Evolutionary conservation across 1,140 invertebrate species (phyloP).

Genomic region (Drosophila trapezifrons): DNA sequence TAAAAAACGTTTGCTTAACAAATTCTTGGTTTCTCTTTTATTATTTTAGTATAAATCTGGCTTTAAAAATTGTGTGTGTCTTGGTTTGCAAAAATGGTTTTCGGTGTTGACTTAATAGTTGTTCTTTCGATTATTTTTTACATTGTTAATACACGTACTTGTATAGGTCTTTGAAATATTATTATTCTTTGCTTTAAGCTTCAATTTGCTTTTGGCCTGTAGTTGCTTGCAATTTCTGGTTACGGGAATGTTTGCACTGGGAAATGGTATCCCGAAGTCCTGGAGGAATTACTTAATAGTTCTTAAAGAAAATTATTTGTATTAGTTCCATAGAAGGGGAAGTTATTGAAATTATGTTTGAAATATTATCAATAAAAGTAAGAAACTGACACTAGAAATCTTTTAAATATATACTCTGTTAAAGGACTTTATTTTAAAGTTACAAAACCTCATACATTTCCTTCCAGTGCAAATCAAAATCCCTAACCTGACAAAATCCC

Average conservation of each 20-base stretch:
- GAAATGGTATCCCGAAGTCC: background rate
- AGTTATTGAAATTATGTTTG: too few relatives aligned
- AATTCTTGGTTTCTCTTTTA: constrained; percentile 54
- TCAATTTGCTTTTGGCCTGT: constrained; percentile 49
- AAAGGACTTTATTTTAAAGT: too few relatives aligned
- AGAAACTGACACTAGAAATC: too few relatives aligned
- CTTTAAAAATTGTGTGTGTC: constrained; percentile 69
- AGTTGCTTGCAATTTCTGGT: constrained; percentile 25
- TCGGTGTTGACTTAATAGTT: constrained; percentile 38
- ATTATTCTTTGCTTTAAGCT: constrained; percentile 31
- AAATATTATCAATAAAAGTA: too few relatives aligned
- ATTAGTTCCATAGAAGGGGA: too few relatives aligned
- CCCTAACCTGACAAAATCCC: constrained; percentile 5
- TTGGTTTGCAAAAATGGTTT: constrained; percentile 47
- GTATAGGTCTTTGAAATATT: constrained; percentile 31
- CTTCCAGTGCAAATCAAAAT: constrained; percentile 23
- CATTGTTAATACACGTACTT: constrained; percentile 12
- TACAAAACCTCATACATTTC: background rate
- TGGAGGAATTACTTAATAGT: background rate
- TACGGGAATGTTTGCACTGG: constrained; percentile 21
- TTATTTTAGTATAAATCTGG: constrained; percentile 61
- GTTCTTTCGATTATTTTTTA: constrained; percentile 20
- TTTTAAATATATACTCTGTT: too few relatives aligned
- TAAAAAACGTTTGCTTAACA: constrained; percentile 78
- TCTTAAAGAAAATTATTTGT: background rate